A percentile compares a stretch with the other conserved stretches of the same genome.
Evolutionary conservation across 1,140 invertebrate species (phyloP).

Genomic region (Harpegnathos saltator): DNA sequence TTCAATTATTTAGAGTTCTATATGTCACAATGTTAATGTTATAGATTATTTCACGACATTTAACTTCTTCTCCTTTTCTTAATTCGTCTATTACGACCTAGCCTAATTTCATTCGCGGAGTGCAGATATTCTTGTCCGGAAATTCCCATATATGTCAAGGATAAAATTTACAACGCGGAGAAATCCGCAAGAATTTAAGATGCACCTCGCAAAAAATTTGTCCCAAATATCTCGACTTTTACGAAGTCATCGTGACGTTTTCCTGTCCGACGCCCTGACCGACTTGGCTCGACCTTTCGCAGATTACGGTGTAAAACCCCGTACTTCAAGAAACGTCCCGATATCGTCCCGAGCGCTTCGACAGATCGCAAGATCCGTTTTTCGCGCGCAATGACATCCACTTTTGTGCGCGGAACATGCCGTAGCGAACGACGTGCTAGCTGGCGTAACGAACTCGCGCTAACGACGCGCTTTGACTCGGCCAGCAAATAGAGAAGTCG

Average conservation of each 20-base stretch:
- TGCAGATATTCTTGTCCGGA: neutral
- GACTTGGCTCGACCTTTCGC: neutral
- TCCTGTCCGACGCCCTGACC: neutral
- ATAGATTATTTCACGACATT: neutral
- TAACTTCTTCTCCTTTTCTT: neutral
- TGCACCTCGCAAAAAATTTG: neutral
- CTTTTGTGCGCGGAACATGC: no score
- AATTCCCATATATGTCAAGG: slow-evolving; percentile 23
- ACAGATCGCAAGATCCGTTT: neutral
- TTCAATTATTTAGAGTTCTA: no score
- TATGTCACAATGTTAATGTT: no score
- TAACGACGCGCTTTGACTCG: no score
- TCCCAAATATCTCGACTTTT: neutral
- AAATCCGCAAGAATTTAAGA: slow-evolving; percentile 24
- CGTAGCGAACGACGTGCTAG: no score
- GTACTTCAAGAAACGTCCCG: neutral
- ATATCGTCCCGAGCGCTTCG: neutral
- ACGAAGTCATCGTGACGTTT: neutral
- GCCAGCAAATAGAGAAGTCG: no score
- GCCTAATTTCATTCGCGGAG: neutral
- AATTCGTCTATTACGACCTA: neutral
- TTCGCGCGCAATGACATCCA: neutral
- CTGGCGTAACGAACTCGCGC: no score
- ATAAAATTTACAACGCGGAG: slow-evolving; percentile 1
- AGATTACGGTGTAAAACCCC: neutral